Percentiles rank a stretch among this genome's conserved stretches.
These are phyloP conservation scores for Panorpa germanica DNA, from an alignment of 2,888 invertebrate species.

Conservation along the genomic window DNA sequence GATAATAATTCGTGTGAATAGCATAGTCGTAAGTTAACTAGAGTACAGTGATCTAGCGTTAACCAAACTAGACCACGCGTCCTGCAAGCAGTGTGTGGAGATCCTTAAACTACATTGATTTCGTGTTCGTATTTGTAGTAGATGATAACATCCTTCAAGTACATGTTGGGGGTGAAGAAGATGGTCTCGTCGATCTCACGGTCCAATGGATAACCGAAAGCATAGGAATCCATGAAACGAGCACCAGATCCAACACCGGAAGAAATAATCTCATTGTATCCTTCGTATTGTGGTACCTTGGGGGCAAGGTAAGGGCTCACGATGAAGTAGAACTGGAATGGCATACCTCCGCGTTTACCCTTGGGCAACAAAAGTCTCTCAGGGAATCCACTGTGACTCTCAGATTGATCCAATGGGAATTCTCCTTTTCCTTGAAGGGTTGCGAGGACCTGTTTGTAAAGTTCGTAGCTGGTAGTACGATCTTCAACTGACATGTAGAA, in stretches of 20 bases:
- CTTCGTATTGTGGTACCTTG: constrained; percentile 22
- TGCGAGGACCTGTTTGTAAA: constrained; percentile 27
- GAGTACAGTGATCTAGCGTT: no score
- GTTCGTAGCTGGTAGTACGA: constrained; percentile 24
- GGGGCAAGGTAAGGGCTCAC: constrained; percentile 31
- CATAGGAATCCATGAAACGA: constrained; percentile 35
- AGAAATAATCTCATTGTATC: constrained; percentile 23
- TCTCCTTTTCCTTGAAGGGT: constrained; percentile 27
- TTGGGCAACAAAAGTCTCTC: constrained; percentile 43
- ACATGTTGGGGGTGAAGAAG: constrained; percentile 48
- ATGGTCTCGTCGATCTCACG: constrained; percentile 34
- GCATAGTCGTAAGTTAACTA: no score
- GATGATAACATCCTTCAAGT: constrained; percentile 40
- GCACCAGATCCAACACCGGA: constrained; percentile 27
- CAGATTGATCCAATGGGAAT: constrained; percentile 26
- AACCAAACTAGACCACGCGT: no score
- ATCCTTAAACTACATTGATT: constrained; percentile 14
- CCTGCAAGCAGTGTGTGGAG: no score
- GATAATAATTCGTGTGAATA: no score
- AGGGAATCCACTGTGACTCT: constrained; percentile 36
- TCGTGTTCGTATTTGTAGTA: constrained; percentile 35
- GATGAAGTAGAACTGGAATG: constrained; percentile 38
- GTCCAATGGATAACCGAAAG: constrained; percentile 59
- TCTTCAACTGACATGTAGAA: constrained; percentile 47
- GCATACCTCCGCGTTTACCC: constrained; percentile 39